phyloP scores from a whole-genome alignment of 2,888 invertebrate genomes.

The Thymelicus acteon region DNA sequence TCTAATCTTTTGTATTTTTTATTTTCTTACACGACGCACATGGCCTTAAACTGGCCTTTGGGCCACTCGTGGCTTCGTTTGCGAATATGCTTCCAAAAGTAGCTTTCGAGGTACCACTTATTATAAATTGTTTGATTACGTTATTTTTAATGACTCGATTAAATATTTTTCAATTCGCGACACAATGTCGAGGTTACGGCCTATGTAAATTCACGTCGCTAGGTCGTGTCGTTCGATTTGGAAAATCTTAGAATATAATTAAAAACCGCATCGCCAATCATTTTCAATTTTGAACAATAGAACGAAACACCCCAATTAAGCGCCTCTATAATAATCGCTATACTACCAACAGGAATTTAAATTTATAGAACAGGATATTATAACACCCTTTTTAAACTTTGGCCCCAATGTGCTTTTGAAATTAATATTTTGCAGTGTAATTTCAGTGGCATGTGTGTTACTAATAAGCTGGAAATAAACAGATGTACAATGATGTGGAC shows the following conservation, averaged over 20 bases:
- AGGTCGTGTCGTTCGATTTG: slow-evolving; percentile 57
- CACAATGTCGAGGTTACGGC: not conserved
- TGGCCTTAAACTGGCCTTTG: not conserved
- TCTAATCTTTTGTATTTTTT: too few species aligned
- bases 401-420: not conserved
- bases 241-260: slow-evolving; percentile 46
- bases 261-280: slow-evolving; percentile 61
- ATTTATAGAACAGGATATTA: not conserved
- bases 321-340: slow-evolving; percentile 5
- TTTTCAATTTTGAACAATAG: slow-evolving; percentile 51
- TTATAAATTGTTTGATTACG: not conserved
- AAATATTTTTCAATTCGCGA: not conserved
- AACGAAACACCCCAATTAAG: slow-evolving; percentile 30
- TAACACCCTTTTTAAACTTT: not conserved
- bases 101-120: not conserved
- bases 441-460: slow-evolving; percentile 21
- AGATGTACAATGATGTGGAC: slow-evolving; percentile 11
- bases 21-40: too few species aligned
- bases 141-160: too few species aligned
- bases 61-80: not conserved
- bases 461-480: slow-evolving; percentile 16
- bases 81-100: not conserved
- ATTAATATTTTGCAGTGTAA: slow-evolving; percentile 5
- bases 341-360: not conserved
- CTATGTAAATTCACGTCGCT: slow-evolving; percentile 46